phyloP scores from a whole-genome alignment of 2,113 vertebrate species.

The Vulpes ferrilata region DNA sequence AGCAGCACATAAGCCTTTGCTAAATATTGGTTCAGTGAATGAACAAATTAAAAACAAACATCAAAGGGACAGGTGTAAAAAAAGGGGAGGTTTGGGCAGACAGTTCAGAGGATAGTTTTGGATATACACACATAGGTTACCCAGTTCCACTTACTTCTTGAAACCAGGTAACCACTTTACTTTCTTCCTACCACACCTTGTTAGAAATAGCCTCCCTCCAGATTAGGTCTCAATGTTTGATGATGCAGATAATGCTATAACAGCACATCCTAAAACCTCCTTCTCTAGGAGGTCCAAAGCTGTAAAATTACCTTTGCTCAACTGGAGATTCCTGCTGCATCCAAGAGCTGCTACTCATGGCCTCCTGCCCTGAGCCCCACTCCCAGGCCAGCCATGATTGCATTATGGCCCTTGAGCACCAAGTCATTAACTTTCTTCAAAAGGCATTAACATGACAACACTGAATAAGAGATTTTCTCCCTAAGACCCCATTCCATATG shows the following conservation, averaged over 20 bases:
- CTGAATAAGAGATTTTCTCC: neutral
- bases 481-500: neutral
- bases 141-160: neutral
- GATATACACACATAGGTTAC: neutral
- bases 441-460: neutral
- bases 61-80: neutral
- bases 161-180: neutral
- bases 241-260: neutral
- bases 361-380: accelerated
- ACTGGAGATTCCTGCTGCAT: neutral
- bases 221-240: neutral
- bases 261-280: neutral
- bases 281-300: neutral
- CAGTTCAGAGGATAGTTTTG: neutral
- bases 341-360: neutral
- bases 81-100: neutral
- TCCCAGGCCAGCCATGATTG: neutral
- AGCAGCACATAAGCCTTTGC: neutral
- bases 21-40: conserved; percentile 9
- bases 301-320: neutral
- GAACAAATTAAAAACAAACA: conserved; percentile 57
- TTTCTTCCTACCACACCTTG: neutral
- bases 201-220: neutral
- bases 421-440: neutral
- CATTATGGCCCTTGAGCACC: neutral